These are phyloP conservation scores for Brachystomella parvula DNA, from an alignment of 1,140 invertebrate species.

Conservation along the genomic window DNA sequence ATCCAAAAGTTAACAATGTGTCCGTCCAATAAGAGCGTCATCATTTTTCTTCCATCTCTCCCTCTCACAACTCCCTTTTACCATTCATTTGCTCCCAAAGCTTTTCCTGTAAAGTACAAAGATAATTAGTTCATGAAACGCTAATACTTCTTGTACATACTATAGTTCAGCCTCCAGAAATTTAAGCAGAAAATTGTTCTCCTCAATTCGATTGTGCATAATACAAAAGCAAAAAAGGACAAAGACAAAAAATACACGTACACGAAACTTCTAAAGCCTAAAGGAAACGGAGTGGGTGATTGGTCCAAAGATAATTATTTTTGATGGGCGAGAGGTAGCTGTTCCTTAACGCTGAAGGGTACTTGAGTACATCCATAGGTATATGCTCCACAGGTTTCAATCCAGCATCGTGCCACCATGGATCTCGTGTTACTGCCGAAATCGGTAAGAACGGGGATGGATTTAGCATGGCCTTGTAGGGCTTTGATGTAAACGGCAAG, in stretches of 20 bases:
- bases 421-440: constrained; percentile 68
- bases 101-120: neutral
- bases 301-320: constrained; percentile 77
- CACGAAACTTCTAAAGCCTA: constrained; percentile 6
- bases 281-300: constrained; percentile 77
- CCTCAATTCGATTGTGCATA: neutral
- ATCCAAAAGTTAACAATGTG: too few relatives aligned
- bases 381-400: constrained; percentile 58
- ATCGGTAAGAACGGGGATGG: constrained; percentile 65
- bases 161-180: neutral
- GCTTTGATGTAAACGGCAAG: constrained; percentile 33
- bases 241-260: neutral
- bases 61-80: too few relatives aligned
- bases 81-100: constrained; percentile 10
- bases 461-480: constrained; percentile 64
- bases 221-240: neutral
- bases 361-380: constrained; percentile 50
- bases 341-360: constrained; percentile 70
- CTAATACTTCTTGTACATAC: too few relatives aligned
- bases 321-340: constrained; percentile 79
- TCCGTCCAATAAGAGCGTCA: too few relatives aligned
- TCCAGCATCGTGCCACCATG: constrained; percentile 63
- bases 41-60: too few relatives aligned
- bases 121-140: neutral
- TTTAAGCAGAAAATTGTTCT: neutral